Percentiles rank a stretch among this genome's conserved stretches.
phyloP scores from a whole-genome alignment of 2,797 vertebrate genomes.

The Cirrhinus molitorella region DNA sequence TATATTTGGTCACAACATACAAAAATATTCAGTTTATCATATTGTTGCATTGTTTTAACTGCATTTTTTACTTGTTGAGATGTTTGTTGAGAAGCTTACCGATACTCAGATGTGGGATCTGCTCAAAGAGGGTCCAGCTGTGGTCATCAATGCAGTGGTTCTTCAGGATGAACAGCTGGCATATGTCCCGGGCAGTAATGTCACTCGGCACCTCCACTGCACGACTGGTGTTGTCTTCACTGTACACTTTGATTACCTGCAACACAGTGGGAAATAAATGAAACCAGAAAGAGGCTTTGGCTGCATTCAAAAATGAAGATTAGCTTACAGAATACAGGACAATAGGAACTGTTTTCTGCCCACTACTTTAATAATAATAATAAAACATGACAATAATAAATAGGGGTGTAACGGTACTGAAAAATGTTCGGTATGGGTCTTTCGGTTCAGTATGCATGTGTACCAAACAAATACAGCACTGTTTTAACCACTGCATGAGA shows the following conservation, averaged over 20 bases:
- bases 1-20: not conserved
- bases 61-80: not conserved
- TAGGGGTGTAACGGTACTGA: no score
- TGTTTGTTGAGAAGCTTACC: constrained; percentile 77
- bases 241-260: constrained; percentile 97
- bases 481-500: no score
- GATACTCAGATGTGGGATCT: constrained; percentile 85
- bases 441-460: no score
- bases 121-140: constrained; percentile 95
- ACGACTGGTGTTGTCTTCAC: constrained; percentile 93
- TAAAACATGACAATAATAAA: no score
- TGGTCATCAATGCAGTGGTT: constrained; percentile 95
- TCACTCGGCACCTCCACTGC: constrained; percentile 93
- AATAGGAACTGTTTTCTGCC: not conserved
- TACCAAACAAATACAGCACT: no score
- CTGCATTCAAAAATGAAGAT: not conserved
- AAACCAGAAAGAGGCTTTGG: not conserved
- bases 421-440: no score
- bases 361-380: no score
- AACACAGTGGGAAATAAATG: not conserved
- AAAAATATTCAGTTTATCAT: not conserved
- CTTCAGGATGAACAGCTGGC: constrained; percentile 94
- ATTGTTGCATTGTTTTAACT: not conserved
- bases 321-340: no score
- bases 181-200: constrained; percentile 91